Evolutionary conservation across 2,113 vertebrate species (phyloP).

Genomic region (Entomyzon cyanotis): DNA sequence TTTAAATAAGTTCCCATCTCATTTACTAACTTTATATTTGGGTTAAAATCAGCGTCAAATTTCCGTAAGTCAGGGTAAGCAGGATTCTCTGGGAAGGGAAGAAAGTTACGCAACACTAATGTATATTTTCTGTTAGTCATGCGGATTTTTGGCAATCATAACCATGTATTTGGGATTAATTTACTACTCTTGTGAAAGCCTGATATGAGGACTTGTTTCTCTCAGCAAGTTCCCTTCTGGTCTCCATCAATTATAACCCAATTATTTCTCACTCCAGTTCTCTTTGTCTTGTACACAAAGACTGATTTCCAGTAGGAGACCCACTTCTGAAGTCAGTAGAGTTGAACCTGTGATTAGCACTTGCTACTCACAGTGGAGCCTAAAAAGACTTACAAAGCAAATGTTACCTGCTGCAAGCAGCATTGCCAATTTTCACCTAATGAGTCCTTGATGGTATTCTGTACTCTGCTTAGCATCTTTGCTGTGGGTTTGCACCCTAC

Average conservation of each 20-base stretch:
- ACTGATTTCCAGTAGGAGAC: constrained; percentile 38
- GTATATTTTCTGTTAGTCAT: not conserved
- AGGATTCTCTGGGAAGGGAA: not conserved
- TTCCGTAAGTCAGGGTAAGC: not conserved
- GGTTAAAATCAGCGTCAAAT: not conserved
- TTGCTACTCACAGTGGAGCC: not conserved
- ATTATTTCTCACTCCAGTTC: not conserved
- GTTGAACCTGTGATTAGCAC: constrained; percentile 12
- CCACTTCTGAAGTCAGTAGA: constrained; percentile 28
- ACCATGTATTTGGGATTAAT: not conserved
- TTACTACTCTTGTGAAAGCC: not conserved
- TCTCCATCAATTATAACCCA: not conserved
- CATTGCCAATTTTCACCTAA: not conserved
- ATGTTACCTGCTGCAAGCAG: not conserved
- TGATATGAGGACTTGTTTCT: not conserved
- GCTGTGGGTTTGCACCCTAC: not conserved
- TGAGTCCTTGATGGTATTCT: not conserved
- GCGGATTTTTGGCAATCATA: not conserved
- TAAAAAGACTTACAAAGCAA: not conserved
- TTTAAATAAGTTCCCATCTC: not conserved
- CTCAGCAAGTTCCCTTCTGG: not conserved
- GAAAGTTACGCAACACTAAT: not conserved
- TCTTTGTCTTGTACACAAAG: constrained; percentile 40
- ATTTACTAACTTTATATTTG: not conserved
- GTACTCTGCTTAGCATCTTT: not conserved